Evolutionary conservation across 2,888 invertebrate genomes (phyloP).

Genomic region (Hydriomena furcata): DNA sequence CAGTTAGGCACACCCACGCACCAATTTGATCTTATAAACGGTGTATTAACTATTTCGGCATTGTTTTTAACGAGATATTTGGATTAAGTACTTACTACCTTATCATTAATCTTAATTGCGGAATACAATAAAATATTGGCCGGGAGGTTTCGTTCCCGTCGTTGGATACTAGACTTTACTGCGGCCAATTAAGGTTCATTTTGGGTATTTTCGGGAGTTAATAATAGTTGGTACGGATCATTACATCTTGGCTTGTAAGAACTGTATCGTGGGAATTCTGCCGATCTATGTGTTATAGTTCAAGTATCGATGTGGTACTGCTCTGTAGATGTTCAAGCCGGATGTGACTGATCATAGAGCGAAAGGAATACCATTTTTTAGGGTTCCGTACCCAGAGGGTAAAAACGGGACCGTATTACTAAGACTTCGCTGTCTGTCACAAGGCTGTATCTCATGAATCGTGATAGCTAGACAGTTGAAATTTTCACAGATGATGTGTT

Average conservation of each 20-base stretch:
- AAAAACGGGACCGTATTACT: too few relatives aligned
- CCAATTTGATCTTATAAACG: slow-evolving; percentile 66
- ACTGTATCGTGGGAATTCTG: slow-evolving; percentile 79
- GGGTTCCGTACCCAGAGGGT: too few relatives aligned
- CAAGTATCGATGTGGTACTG: slow-evolving; percentile 39
- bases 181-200: slow-evolving; percentile 54
- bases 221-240: slow-evolving; percentile 73
- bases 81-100: slow-evolving; percentile 81
- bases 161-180: slow-evolving; percentile 53
- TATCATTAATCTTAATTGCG: slow-evolving; percentile 83
- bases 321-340: slow-evolving; percentile 30
- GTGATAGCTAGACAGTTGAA: too few relatives aligned
- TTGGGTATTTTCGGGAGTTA: slow-evolving; percentile 45
- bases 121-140: slow-evolving; percentile 82
- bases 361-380: background rate
- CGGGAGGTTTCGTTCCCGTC: slow-evolving; percentile 51
- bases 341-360: slow-evolving; percentile 30
- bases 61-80: slow-evolving; percentile 75
- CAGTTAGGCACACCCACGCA: slow-evolving; percentile 61
- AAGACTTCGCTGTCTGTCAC: too few relatives aligned
- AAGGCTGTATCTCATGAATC: too few relatives aligned
- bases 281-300: slow-evolving; percentile 68
- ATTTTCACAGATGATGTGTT: too few relatives aligned
- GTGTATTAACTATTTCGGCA: slow-evolving; percentile 62
- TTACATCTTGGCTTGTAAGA: slow-evolving; percentile 75